Evolutionary conservation across 1,140 invertebrate genomes (phyloP).

Genomic region (Wiebesia pumilae): DNA sequence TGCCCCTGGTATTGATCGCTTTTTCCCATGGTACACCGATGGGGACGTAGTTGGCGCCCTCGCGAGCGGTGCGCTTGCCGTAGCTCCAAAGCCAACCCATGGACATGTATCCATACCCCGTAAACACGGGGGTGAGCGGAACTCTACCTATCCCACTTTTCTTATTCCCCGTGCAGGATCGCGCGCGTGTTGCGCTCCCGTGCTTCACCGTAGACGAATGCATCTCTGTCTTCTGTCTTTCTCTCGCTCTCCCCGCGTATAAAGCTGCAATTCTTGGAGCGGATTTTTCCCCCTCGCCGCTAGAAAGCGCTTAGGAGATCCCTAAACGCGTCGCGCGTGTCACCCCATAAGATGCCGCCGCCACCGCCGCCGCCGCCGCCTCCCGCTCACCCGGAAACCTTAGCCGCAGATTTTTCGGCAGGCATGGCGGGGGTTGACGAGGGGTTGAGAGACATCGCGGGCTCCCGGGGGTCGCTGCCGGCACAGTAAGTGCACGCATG

Average conservation of each 20-base stretch:
- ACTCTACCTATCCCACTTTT: neutral
- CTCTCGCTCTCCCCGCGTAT: neutral
- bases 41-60: conserved; percentile 62
- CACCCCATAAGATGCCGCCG: neutral
- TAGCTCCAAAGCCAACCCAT: conserved; percentile 56
- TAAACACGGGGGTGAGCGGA: neutral
- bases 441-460: too few species aligned
- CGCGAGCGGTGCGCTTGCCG: neutral
- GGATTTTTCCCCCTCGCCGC: neutral
- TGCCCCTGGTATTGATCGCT: conserved; percentile 65
- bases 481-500: neutral
- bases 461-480: neutral
- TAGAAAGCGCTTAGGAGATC: neutral
- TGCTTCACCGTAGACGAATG: too few species aligned
- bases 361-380: neutral
- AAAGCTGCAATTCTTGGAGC: too few species aligned
- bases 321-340: too few species aligned
- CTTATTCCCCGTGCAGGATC: neutral
- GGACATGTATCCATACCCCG: conserved; percentile 46
- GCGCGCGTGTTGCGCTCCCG: too few species aligned
- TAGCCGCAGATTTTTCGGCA: conserved; percentile 14
- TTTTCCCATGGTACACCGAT: conserved; percentile 61
- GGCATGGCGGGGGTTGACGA: neutral
- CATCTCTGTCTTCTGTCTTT: neutral
- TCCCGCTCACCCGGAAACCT: too few species aligned